Conservation (phyloP, 2,888 invertebrate species). For the Hermaeophaga mercurialis region DNA sequence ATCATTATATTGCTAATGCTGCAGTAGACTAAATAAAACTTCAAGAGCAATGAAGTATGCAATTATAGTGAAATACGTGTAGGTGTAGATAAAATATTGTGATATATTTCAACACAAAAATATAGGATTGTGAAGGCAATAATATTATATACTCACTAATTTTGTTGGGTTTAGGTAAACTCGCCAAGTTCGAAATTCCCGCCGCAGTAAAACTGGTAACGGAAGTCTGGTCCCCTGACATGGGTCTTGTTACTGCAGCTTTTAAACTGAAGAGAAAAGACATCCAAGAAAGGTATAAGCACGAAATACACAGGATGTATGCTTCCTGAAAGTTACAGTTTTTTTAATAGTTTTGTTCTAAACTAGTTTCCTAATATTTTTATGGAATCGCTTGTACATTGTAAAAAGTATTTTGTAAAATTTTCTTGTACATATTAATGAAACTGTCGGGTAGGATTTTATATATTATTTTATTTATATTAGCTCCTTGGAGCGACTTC, state of each 20-base stretch:
- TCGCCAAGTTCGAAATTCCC: conserved; percentile 93
- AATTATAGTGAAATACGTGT: too few relatives aligned
- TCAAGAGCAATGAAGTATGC: too few relatives aligned
- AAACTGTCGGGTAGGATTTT: conserved; percentile 31
- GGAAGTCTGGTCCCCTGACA: conserved; percentile 97
- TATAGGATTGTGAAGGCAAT: too few relatives aligned
- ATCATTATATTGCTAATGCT: too few relatives aligned
- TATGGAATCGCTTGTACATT: conserved; percentile 27
- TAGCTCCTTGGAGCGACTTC: conserved; percentile 25
- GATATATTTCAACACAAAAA: too few relatives aligned
- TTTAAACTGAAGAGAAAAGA: conserved; percentile 97
- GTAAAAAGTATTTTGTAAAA: conserved; percentile 34
- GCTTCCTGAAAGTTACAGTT: conserved; percentile 73
- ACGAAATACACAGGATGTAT: conserved; percentile 93
- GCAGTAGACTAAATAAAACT: too few relatives aligned
- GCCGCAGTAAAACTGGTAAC: conserved; percentile 84
- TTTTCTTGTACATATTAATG: conserved; percentile 33
- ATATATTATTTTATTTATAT: conserved; percentile 32
- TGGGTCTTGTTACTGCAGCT: conserved; percentile 96
- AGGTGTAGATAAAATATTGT: too few relatives aligned
- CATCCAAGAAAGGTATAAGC: conserved; percentile 91
- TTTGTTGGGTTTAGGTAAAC: conserved; percentile 67
- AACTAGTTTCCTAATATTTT: neutral
- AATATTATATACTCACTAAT: too few relatives aligned
- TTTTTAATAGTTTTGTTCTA: conserved; percentile 7